Evolutionary conservation across 2,888 invertebrate species (phyloP).

Genomic region (Theretra japonica): DNA sequence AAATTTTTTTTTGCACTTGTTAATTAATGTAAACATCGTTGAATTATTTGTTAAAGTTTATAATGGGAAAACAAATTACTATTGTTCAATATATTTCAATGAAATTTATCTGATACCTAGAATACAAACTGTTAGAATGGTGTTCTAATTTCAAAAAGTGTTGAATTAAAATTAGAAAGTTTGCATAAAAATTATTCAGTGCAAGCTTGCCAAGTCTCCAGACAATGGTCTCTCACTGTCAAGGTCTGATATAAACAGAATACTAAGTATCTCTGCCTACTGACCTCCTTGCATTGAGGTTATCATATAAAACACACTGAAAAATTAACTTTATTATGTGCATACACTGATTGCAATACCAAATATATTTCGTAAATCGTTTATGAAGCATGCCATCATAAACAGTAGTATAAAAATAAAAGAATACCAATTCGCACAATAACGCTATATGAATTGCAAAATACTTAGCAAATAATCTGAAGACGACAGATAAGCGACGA

Average conservation of each 20-base stretch:
- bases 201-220: not conserved
- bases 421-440: not conserved
- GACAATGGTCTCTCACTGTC: slow-evolving; percentile 14
- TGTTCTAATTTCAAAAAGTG: not conserved
- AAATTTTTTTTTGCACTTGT: too few relatives aligned
- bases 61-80: too few relatives aligned
- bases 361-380: not conserved
- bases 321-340: not conserved
- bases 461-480: not conserved
- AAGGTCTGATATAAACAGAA: slow-evolving; percentile 12
- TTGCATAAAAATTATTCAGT: not conserved
- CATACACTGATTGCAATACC: not conserved
- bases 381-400: not conserved
- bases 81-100: too few relatives aligned
- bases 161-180: not conserved
- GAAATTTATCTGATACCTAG: too few relatives aligned
- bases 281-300: slow-evolving; percentile 22
- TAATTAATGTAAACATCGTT: too few relatives aligned
- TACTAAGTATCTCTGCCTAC: slow-evolving; percentile 12
- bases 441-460: not conserved
- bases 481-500: not conserved
- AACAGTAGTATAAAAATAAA: not conserved
- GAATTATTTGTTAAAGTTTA: too few relatives aligned
- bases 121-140: not conserved
- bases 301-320: not conserved